These are phyloP conservation scores for Eonycteris spelaea DNA, from an alignment of 2,113 vertebrate species.

Conservation along the genomic window DNA sequence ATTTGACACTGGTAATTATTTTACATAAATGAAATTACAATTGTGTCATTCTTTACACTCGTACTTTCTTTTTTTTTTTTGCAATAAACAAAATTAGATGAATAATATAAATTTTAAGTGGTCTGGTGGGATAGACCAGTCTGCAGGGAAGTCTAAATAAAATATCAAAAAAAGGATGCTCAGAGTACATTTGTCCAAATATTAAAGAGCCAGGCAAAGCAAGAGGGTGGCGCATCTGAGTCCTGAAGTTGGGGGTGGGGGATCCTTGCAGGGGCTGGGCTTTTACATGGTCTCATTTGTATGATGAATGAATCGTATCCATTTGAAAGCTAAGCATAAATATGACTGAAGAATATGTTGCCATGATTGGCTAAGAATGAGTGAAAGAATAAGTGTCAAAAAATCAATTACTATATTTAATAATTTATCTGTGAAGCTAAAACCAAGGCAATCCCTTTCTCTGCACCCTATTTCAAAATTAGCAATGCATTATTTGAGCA, in stretches of 20 bases:
- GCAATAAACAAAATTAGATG: not conserved
- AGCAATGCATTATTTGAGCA: not conserved
- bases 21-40: not conserved
- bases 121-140: not conserved
- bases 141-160: not conserved
- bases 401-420: not conserved
- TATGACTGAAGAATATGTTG: not conserved
- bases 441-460: not conserved
- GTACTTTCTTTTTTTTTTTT: constrained; percentile 5
- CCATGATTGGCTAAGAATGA: not conserved
- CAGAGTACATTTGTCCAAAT: not conserved
- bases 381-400: not conserved
- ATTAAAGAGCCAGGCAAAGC: not conserved
- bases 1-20: not conserved
- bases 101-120: not conserved
- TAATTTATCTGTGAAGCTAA: constrained; percentile 13
- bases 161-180: not conserved
- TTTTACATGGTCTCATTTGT: not conserved
- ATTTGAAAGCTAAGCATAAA: constrained; percentile 35
- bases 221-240: not conserved
- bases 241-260: not conserved
- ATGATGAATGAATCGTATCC: not conserved
- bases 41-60: not conserved
- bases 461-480: constrained; percentile 20
- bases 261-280: not conserved